Base-by-base conservation (phyloP, 2,888 invertebrate species). In the Polydrusus tereticollis region DNA sequence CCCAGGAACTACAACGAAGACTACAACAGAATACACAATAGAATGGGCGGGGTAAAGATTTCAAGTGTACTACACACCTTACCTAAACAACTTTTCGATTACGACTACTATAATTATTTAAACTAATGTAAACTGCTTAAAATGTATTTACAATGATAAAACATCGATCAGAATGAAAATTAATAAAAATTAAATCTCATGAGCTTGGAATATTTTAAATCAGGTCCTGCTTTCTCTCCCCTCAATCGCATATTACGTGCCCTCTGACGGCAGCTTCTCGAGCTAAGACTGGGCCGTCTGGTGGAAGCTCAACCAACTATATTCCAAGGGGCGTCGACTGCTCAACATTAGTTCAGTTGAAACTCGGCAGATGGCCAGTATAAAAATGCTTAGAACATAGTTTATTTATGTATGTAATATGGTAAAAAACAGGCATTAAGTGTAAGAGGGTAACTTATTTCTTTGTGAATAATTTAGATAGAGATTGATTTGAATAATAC, bases 1-100 rank as follows among this genome's bases (percentile, higher is more conserved):
- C 86, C 87, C 0, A 86, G 88, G 78, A 77, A 85, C 73, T 90
- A 91, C 81, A 86, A 88, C 72, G 82, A 87, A 47, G 84, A 88
- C 63, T 88, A 89, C 79, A 88, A 87, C 75, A 82, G 83, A 64
- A 80, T 85, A 21, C 82, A 84, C 47, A 85, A 84, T 52, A 67
- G 75, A 50, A 73, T 78, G 29, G 69, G 45, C 4, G 62, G 33
- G 7, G 66, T 50, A 8, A 64, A 52, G 14, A 29, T 55, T 5
- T 43, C 33, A 5, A 59, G 33, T 14, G 18, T 33, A 6, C 33
- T 47, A n/a, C 33, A 47, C 1, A 18, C 47, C 20, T 23, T 58
- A 10, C 58, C 50, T 4, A 67, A 41, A 20, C n/a, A 20, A 10
- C 26, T 60, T 33, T 60, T 60, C 7, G 57, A 68, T 38, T 72